Evolutionary conservation across 2,888 invertebrate species (phyloP), one percentile per base, ranked within the genome.

Genomic region (Eulithis prunata): DNA sequence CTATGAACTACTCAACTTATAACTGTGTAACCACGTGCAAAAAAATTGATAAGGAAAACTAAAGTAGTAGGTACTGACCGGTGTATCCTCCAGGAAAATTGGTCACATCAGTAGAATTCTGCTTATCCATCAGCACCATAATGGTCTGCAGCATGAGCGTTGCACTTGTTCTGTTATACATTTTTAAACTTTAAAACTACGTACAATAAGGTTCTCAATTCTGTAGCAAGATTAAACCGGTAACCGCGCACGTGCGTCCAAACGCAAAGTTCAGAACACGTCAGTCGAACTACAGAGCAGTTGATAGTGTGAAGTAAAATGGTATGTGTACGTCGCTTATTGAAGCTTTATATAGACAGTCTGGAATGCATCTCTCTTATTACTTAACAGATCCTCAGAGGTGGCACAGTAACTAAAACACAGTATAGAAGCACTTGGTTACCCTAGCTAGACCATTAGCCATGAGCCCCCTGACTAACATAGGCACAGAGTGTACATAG

Each of bases 91-190:
- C 77, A 1, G 91, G 90, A 62, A 84, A 90, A 69, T 83, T 85
- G 8, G 89, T 90, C 58, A 90, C 89, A 69, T 86, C 86, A 2
- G 91, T 86, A 7, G 89, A 82, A 80, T 93, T 93, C 65, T 92
- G 91, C 71, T 92, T 91, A 69, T 92, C 89, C 90, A 93, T 91
- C 69, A 93, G 78, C 66, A 93, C 87, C 89, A 93, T 90, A 59
- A 93, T 91, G 36, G 93, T 93, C 70, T 93, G 93, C 66, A 93
- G 84, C 93, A 93, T 91, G 71, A 93, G 74, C 55, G 91, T 89
- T 2, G 93, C 92, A 87, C 92, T 91, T 12, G 93, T 93, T 68
- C 79, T 87, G 75, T 93, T 93, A 75, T 86, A 84, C 93, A 93
- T 93, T 73, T 77, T 79, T 2, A 62, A 69, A 68, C 64, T 51